Evolutionary conservation across 2,797 vertebrate genomes (phyloP).

Genomic region (Lagodon rhomboides): DNA sequence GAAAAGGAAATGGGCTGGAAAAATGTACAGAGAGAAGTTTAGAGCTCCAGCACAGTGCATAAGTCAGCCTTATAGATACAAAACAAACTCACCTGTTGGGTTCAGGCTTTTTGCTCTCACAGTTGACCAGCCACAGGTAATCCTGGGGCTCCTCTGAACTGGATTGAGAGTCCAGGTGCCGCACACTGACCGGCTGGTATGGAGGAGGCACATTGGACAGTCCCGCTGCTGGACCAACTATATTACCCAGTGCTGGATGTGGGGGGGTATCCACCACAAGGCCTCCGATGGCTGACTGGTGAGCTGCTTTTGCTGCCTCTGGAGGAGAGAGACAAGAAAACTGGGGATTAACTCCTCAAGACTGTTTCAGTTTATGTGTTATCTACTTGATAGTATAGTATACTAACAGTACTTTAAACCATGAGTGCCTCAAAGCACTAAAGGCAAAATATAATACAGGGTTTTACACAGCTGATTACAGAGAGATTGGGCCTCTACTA

Average conservation of each 20-base stretch:
- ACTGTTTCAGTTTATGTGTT: neutral
- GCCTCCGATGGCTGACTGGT: slow-evolving; percentile 83
- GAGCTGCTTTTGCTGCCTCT: slow-evolving; percentile 93
- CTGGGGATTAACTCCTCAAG: neutral
- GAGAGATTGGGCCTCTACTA: neutral
- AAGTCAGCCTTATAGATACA: neutral
- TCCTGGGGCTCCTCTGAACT: slow-evolving; percentile 97
- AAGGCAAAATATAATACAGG: slow-evolving; percentile 3
- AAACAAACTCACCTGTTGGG: slow-evolving; percentile 88
- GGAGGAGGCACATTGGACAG: slow-evolving; percentile 89
- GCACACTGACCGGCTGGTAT: slow-evolving; percentile 94
- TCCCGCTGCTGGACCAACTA: slow-evolving; percentile 82
- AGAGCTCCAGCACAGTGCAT: neutral
- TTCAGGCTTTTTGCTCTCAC: slow-evolving; percentile 98
- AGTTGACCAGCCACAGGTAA: slow-evolving; percentile 97
- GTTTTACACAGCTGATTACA: neutral
- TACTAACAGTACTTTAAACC: neutral
- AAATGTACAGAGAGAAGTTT: slow-evolving; percentile 13
- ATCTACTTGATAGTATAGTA: neutral
- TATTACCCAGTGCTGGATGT: slow-evolving; percentile 81
- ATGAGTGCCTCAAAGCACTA: neutral
- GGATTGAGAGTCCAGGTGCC: slow-evolving; percentile 91
- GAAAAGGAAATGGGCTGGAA: slow-evolving; percentile 38
- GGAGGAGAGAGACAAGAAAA: slow-evolving; percentile 27
- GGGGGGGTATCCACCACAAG: slow-evolving; percentile 89